Conservation (phyloP, 2,888 invertebrate species). For the Drosophila stalkeri region DNA sequence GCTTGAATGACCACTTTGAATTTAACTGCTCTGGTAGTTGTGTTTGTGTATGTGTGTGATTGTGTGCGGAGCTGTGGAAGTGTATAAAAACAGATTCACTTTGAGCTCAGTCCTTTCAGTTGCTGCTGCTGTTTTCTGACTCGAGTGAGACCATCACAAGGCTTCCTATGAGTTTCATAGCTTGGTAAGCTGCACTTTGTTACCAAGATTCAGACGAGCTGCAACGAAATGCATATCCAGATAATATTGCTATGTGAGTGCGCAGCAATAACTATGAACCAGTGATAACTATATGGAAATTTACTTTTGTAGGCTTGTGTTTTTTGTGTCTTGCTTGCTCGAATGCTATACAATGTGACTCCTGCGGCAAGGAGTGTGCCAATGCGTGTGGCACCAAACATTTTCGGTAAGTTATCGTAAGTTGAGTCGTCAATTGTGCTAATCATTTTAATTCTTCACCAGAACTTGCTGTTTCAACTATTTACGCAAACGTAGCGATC, state of each 20-base stretch:
- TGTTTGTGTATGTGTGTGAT: not conserved
- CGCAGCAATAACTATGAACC: not conserved
- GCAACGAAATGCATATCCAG: constrained; percentile 70
- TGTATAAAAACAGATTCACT: constrained; percentile 55
- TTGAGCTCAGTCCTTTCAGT: constrained; percentile 58
- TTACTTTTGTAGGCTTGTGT: constrained; percentile 61
- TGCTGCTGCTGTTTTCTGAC: constrained; percentile 43
- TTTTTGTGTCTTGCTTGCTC: constrained; percentile 63
- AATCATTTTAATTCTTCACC: not conserved
- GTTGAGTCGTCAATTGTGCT: too few species aligned
- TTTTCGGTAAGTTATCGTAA: constrained; percentile 84
- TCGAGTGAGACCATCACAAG: constrained; percentile 25
- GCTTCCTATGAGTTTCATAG: constrained; percentile 59
- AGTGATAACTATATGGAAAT: not conserved
- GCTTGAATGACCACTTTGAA: constrained; percentile 76
- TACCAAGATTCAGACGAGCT: constrained; percentile 26
- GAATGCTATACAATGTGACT: constrained; percentile 87
- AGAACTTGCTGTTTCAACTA: constrained; percentile 90
- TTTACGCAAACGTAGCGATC: constrained; percentile 86
- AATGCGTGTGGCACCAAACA: constrained; percentile 88
- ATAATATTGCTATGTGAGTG: constrained; percentile 74
- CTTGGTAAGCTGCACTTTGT: constrained; percentile 39
- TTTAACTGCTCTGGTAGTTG: constrained; percentile 31
- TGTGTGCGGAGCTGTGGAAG: constrained; percentile 2
- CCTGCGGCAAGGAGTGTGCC: constrained; percentile 88